phyloP scores from a whole-genome alignment of 2,113 vertebrate genomes.

The Smithornis capensis region DNA sequence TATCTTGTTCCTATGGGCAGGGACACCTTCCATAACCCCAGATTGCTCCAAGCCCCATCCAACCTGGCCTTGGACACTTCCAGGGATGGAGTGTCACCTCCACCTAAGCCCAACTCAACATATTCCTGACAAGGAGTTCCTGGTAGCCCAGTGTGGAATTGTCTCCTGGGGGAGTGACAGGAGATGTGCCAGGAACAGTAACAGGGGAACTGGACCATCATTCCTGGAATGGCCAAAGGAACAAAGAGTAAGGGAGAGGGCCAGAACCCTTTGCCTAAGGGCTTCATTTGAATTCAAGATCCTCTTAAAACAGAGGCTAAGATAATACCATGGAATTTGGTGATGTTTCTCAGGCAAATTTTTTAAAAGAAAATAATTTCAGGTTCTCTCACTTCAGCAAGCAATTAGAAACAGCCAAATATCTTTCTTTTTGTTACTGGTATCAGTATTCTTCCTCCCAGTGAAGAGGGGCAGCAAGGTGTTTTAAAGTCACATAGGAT shows the following conservation, averaged over 20 bases:
- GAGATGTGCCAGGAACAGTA: background rate
- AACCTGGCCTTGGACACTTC: background rate
- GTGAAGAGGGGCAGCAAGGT: rapidly evolving
- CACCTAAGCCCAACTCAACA: background rate
- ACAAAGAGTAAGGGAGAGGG: background rate
- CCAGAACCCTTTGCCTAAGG: background rate
- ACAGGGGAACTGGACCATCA: background rate
- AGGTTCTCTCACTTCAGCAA: background rate
- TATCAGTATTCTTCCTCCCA: background rate
- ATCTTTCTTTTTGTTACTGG: background rate
- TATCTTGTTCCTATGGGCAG: background rate
- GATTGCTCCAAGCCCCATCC: background rate
- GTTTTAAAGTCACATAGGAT: background rate
- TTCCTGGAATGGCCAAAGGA: background rate
- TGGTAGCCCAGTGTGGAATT: background rate
- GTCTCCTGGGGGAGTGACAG: background rate
- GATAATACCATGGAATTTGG: background rate
- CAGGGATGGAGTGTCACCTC: background rate
- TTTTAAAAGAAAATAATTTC: background rate
- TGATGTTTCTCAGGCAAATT: background rate
- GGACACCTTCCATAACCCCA: background rate
- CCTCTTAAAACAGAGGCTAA: background rate
- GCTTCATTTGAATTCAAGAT: background rate
- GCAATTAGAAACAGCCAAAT: background rate
- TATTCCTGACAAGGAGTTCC: rapidly evolving